Conservation (phyloP, 2,797 vertebrate species). For the Rachycentron canadum region DNA sequence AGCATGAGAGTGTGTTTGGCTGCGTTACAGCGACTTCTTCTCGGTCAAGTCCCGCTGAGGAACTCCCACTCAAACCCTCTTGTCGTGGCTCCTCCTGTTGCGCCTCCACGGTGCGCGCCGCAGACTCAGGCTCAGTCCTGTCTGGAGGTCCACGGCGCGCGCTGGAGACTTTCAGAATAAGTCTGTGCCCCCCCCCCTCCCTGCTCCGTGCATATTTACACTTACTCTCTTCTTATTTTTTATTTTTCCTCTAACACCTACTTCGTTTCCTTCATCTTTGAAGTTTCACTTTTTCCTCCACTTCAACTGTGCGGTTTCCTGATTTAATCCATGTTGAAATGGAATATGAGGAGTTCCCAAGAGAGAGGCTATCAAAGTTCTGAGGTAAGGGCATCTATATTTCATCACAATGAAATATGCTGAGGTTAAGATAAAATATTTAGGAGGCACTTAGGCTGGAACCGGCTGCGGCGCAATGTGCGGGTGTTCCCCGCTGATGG, state of each 20-base stretch:
- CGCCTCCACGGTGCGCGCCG: conserved; percentile 4
- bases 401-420: neutral
- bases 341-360: conserved; percentile 36
- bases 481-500: neutral
- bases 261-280: neutral
- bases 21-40: neutral
- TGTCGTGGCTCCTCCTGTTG: conserved; percentile 67
- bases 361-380: conserved; percentile 8
- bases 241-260: neutral
- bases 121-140: conserved; percentile 11
- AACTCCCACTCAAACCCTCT: neutral
- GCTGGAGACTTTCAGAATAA: neutral
- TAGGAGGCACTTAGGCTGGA: neutral
- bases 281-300: neutral
- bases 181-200: neutral
- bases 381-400: conserved; percentile 62
- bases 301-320: neutral
- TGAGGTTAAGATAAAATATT: conserved; percentile 7
- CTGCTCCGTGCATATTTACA: neutral
- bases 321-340: conserved; percentile 27
- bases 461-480: neutral
- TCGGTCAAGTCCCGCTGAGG: neutral
- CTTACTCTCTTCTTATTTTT: neutral
- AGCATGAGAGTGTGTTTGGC: neutral
- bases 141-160: conserved; percentile 1